Conservation (phyloP, 2,888 invertebrate genomes). For the Agrochola lychnidis region DNA sequence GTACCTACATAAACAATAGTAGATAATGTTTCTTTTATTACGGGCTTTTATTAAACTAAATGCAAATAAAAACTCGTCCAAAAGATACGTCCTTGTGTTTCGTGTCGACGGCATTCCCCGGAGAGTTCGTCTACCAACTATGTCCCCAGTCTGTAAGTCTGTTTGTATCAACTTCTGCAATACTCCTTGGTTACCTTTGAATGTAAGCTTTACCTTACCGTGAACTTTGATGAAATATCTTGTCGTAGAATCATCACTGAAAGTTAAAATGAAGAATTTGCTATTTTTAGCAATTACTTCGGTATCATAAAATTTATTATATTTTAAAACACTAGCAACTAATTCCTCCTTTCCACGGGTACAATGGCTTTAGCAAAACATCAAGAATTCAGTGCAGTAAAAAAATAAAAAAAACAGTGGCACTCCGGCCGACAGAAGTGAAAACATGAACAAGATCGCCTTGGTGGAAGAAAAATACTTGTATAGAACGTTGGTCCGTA, state of each 20-base stretch:
- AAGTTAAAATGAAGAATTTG: background rate
- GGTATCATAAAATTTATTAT: background rate
- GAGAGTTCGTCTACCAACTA: slow-evolving; percentile 9
- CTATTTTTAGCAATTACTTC: background rate
- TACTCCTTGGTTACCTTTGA: background rate
- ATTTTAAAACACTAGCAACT: background rate
- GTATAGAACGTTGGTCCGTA: no score
- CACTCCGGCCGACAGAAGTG: no score
- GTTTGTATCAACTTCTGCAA: slow-evolving; percentile 21
- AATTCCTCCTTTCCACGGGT: background rate
- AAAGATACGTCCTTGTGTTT: background rate
- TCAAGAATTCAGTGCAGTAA: no score
- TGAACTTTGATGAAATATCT: background rate
- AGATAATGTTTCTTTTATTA: background rate
- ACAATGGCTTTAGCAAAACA: no score
- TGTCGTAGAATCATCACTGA: background rate
- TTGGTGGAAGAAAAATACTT: no score
- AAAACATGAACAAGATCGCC: no score
- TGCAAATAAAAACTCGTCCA: slow-evolving; percentile 11
- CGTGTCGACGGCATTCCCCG: slow-evolving; percentile 14
- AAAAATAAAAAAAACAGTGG: no score
- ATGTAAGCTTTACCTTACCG: background rate
- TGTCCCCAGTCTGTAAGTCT: slow-evolving; percentile 14
- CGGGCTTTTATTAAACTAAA: background rate
- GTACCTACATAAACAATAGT: background rate